phyloP scores from a whole-genome alignment of 2,888 invertebrate genomes.

The Limnephilus marmoratus region DNA sequence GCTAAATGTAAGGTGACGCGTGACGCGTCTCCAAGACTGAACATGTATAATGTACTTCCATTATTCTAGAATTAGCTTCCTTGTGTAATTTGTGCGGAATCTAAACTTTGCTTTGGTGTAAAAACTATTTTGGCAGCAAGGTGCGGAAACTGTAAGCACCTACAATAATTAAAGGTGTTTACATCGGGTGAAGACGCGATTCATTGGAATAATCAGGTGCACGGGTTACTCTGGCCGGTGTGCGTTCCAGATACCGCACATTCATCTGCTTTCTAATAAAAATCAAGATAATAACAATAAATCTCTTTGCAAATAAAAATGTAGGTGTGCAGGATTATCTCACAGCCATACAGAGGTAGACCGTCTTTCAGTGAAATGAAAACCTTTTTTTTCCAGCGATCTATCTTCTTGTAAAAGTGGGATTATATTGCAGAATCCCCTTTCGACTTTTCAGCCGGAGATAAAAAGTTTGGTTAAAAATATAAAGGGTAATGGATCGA shows the following conservation, averaged over 20 bases:
- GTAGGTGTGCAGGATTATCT: not conserved
- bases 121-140: slow-evolving; percentile 6
- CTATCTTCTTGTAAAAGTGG: not conserved
- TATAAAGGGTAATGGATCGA: not conserved
- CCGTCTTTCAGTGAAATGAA: not conserved
- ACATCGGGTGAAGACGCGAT: not conserved
- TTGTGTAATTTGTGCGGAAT: not conserved
- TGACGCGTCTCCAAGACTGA: not conserved
- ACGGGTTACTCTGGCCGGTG: not conserved
- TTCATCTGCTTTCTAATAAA: not conserved
- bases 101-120: not conserved
- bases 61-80: not conserved
- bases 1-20: not conserved
- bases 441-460: not conserved
- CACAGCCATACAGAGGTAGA: not conserved
- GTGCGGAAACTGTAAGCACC: slow-evolving; percentile 8
- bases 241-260: not conserved
- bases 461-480: not conserved
- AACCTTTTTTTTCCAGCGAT: not conserved
- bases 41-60: not conserved
- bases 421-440: not conserved
- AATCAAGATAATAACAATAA: not conserved
- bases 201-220: not conserved
- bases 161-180: slow-evolving; percentile 22
- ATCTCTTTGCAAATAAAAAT: not conserved